phyloP scores from a whole-genome alignment of 2,113 vertebrate species.

The Hippocampus barbouri region DNA sequence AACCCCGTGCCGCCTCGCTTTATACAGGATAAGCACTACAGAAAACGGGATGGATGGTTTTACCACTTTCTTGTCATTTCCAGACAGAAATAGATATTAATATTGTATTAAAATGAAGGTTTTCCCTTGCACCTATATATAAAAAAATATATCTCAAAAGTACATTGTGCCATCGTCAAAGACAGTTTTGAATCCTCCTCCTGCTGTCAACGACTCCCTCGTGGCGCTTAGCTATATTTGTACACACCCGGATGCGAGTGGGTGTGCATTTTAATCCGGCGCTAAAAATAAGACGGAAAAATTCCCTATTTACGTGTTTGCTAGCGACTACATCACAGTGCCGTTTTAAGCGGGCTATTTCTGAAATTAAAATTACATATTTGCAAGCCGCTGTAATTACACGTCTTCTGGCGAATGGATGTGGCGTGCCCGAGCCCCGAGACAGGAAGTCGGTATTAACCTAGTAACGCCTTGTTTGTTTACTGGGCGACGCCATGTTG shows the following conservation, averaged over 20 bases:
- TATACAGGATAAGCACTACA: too few relatives aligned
- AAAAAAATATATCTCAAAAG: background rate
- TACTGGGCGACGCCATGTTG: background rate
- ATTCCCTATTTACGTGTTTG: conserved; percentile 13
- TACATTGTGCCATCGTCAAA: background rate
- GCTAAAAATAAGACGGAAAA: conserved; percentile 6
- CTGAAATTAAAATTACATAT: conserved; percentile 12
- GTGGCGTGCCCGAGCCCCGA: background rate
- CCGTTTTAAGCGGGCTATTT: conserved; percentile 6
- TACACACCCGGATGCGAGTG: background rate
- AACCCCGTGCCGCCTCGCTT: too few relatives aligned
- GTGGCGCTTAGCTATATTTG: background rate
- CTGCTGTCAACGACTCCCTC: background rate
- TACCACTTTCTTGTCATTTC: too few relatives aligned
- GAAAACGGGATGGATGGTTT: too few relatives aligned
- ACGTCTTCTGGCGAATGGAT: background rate
- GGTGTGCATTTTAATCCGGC: background rate
- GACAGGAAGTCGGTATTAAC: conserved; percentile 12
- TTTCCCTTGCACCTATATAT: too few relatives aligned
- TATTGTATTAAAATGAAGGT: too few relatives aligned
- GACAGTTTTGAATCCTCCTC: background rate
- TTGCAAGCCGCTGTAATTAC: conserved; percentile 10
- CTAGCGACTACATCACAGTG: background rate
- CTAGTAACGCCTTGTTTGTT: conserved; percentile 13
- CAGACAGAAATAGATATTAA: too few relatives aligned